These are phyloP conservation scores for Sitta europaea DNA, from an alignment of 2,113 vertebrate species.

Conservation along the genomic window DNA sequence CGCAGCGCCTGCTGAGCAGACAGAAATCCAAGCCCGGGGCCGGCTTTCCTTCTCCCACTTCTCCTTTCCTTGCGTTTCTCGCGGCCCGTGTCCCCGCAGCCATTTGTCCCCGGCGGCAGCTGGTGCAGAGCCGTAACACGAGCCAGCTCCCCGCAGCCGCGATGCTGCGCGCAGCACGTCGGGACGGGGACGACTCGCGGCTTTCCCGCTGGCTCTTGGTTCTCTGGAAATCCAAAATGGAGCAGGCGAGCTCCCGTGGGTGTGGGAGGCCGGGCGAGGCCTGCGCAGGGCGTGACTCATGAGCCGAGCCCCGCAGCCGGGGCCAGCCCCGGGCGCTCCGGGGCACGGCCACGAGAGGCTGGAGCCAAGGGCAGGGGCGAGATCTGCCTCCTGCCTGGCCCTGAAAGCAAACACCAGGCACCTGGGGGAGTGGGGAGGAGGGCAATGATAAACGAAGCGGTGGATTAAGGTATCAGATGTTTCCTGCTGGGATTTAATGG, in stretches of 20 bases:
- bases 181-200: not conserved
- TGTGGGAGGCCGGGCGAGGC: not conserved
- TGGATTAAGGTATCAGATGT: not conserved
- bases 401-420: not conserved
- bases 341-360: not conserved
- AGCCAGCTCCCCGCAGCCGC: not conserved
- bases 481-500: not conserved
- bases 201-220: not conserved
- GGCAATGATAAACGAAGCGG: not conserved
- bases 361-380: not conserved
- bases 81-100: not conserved
- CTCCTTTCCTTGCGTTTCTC: not conserved
- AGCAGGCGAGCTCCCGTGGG: not conserved
- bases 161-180: not conserved
- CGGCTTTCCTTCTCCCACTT: not conserved
- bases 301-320: accelerated
- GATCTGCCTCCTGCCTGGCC: not conserved
- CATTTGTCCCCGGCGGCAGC: slow-evolving; percentile 56
- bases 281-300: not conserved
- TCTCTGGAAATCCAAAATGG: not conserved
- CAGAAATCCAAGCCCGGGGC: not conserved
- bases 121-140: not conserved
- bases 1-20: not conserved
- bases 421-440: not conserved
- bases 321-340: not conserved